Evolutionary conservation across 2,797 vertebrate species (phyloP).

Genomic region (Sus cebifrons): DNA sequence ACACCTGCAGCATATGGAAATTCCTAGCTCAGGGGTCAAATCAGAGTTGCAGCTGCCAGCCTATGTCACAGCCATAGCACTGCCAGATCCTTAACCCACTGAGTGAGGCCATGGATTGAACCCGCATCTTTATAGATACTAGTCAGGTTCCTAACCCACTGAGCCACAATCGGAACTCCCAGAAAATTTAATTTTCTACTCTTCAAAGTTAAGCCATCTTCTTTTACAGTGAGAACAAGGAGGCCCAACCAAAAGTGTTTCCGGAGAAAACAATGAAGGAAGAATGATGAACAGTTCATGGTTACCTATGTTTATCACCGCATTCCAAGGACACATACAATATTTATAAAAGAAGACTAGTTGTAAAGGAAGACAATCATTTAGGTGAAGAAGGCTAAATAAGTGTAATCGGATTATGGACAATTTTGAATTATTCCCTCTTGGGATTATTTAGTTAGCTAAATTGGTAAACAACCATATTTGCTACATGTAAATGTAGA

Average conservation of each 20-base stretch:
- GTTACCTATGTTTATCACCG: constrained; percentile 24
- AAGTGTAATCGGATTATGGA: neutral
- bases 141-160: too few species aligned
- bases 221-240: constrained; percentile 25
- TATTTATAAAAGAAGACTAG: neutral
- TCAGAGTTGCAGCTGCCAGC: too few species aligned
- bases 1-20: too few species aligned
- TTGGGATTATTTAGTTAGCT: constrained; percentile 60
- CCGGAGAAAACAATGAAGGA: neutral
- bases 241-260: neutral
- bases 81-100: too few species aligned
- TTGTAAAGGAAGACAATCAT: constrained; percentile 15
- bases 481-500: constrained; percentile 28
- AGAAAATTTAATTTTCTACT: constrained; percentile 58
- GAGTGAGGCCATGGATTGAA: too few species aligned
- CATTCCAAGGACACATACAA: constrained; percentile 36
- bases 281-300: constrained; percentile 20
- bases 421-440: constrained; percentile 52
- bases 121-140: too few species aligned
- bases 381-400: constrained; percentile 45
- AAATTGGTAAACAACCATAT: constrained; percentile 41
- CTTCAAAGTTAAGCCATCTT: constrained; percentile 61
- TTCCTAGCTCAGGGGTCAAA: too few species aligned
- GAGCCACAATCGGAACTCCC: too few species aligned
- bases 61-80: too few species aligned